Base-by-base conservation (phyloP, 1,140 invertebrate species). In the Luehdorfia chinensis region DNA sequence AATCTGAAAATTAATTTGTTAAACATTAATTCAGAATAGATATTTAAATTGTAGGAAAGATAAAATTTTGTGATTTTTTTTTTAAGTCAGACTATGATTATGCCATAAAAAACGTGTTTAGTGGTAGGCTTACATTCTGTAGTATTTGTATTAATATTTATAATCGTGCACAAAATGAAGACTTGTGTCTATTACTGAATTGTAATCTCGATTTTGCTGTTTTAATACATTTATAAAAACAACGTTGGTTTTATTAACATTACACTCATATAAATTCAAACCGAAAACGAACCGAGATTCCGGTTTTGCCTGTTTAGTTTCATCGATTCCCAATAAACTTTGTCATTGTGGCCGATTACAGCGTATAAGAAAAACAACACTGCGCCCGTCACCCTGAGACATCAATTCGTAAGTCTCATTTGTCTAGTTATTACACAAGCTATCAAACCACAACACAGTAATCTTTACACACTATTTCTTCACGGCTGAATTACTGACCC, bases 171-270 rank as follows among this genome's bases (percentile, higher is more conserved):
- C 67, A 65, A 66, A 70, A 50, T 63, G 57, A 49, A 52, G 53
- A 54, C 55, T 67, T 68, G 48, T 74, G 69, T 66, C 59, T 56
- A 30, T 63, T 57, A 65, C 56, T 68, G 45, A 53, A 65, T 47
- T 78, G 61, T 75, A 80, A 74, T 77, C 69, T 69, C 57, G 64
- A 69, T 60, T 76, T 77, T 66, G 73, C 65, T 77, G 76, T 75
- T 84, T 84, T 84, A 84, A 70, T 84, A 80, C 76, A 80, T 80
- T 84, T 79, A 67, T 78, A 80, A 75, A 73, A 70, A 70, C 58
- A 19, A 33, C 34, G 5, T 46, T 44, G 12, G 50, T 51, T 66
- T 69, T 37, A 45, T 62, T 68, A 43, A n/a, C n/a, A n/a, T n/a
- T n/a, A n/a, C n/a, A n/a, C n/a, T n/a, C n/a, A n/a, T n/a, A n/a